phyloP scores from a whole-genome alignment of 2,113 vertebrate species.

The Lepus americanus region DNA sequence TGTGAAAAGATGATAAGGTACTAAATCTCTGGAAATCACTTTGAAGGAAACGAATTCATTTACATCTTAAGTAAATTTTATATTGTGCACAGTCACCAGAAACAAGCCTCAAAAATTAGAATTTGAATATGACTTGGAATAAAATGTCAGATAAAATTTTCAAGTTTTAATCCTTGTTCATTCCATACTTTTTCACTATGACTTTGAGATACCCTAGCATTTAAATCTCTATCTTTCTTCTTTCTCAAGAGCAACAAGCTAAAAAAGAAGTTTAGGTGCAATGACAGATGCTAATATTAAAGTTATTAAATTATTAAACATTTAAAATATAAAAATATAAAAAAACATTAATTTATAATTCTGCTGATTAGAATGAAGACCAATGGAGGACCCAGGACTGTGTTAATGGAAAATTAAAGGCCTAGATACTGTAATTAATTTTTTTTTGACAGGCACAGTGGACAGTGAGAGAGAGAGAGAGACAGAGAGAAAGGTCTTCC shows the following conservation, averaged over 20 bases:
- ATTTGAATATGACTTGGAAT: background rate
- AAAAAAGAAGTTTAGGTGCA: background rate
- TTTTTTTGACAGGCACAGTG: too few species aligned
- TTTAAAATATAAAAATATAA: too few species aligned
- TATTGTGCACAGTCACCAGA: background rate
- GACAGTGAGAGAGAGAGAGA: too few species aligned
- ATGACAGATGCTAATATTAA: background rate
- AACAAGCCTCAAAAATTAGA: background rate
- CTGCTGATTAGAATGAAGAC: background rate
- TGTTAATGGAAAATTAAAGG: background rate
- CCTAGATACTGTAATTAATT: background rate
- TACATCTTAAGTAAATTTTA: background rate
- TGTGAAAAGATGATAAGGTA: background rate
- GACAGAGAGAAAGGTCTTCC: too few species aligned
- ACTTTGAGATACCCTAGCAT: background rate
- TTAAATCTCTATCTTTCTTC: background rate
- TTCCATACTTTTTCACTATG: background rate
- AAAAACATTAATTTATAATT: background rate
- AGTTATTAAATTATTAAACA: too few species aligned
- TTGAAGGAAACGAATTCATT: background rate
- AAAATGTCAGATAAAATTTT: background rate
- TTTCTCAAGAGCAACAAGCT: background rate
- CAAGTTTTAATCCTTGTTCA: background rate
- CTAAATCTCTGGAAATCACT: conserved; percentile 24
- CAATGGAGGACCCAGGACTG: background rate